Evolutionary conservation across 2,888 invertebrate genomes (phyloP).

Genomic region (Nephrotoma guestfalica): DNA sequence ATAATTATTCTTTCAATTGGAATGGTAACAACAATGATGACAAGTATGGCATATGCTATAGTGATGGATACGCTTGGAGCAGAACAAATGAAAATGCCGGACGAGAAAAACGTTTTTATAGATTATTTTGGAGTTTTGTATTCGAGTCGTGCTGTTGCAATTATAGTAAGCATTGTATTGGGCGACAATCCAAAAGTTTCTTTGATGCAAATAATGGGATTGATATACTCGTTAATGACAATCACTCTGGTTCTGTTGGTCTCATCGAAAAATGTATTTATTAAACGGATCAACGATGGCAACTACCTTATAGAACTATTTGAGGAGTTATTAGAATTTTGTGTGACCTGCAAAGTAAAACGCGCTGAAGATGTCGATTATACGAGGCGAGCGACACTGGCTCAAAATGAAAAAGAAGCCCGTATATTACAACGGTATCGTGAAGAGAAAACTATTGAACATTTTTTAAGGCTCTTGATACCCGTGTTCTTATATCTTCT

Average conservation of each 20-base stretch:
- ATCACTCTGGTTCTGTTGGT: background rate
- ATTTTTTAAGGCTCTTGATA: background rate
- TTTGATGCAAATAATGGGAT: background rate
- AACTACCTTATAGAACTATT: background rate
- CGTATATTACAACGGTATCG: background rate
- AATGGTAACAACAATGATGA: background rate
- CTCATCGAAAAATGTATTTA: background rate
- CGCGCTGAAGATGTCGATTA: background rate
- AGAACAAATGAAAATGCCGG: background rate
- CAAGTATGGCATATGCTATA: background rate
- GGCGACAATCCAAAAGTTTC: background rate
- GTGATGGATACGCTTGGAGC: background rate
- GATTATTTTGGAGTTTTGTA: background rate
- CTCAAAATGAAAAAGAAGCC: background rate
- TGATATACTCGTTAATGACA: background rate
- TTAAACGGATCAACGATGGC: background rate
- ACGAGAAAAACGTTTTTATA: background rate
- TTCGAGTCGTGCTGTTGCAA: background rate
- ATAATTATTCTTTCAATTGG: background rate
- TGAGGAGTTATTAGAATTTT: background rate
- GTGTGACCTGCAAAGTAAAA: background rate
- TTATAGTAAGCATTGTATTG: background rate
- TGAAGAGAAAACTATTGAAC: background rate
- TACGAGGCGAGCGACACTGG: background rate
- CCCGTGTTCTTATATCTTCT: background rate